Percentiles rank a stretch among this genome's conserved stretches.
Evolutionary conservation across 2,888 invertebrate species (phyloP).

Genomic region (Nebria salina): DNA sequence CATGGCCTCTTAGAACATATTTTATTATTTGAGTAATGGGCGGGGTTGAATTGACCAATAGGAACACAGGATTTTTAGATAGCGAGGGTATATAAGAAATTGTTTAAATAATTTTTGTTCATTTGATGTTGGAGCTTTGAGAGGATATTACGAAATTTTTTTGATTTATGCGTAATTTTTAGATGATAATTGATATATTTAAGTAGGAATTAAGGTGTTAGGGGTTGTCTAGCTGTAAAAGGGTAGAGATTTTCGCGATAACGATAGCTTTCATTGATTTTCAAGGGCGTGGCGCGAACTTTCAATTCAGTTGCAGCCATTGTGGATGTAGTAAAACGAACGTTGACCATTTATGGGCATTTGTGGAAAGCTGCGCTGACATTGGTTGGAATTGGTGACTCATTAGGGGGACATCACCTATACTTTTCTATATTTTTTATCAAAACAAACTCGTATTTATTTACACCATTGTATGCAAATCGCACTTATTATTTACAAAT

Average conservation of each 20-base stretch:
- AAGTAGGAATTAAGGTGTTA: neutral
- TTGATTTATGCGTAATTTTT: neutral
- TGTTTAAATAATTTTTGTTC: neutral
- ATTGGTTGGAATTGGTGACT: conserved; percentile 65
- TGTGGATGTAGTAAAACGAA: conserved; percentile 58
- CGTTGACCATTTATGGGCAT: conserved; percentile 73
- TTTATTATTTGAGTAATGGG: neutral
- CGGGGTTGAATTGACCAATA: neutral
- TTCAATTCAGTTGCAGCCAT: conserved; percentile 60
- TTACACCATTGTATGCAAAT: neutral
- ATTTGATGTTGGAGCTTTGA: neutral
- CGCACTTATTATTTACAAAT: neutral
- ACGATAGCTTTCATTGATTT: conserved; percentile 42
- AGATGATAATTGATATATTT: neutral
- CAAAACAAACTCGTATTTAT: neutral
- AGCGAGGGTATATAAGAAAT: neutral
- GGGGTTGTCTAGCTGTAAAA: neutral
- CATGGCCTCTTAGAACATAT: neutral
- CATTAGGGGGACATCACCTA: conserved; percentile 48
- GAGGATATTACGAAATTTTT: neutral
- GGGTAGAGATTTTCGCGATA: conserved; percentile 36
- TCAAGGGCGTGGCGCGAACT: conserved; percentile 59
- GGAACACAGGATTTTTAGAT: neutral
- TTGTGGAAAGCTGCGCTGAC: conserved; percentile 66
- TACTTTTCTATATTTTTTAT: conserved; percentile 9